Conservation (phyloP, 2,797 vertebrate genomes). For the Brachyrhaphis roseni region DNA sequence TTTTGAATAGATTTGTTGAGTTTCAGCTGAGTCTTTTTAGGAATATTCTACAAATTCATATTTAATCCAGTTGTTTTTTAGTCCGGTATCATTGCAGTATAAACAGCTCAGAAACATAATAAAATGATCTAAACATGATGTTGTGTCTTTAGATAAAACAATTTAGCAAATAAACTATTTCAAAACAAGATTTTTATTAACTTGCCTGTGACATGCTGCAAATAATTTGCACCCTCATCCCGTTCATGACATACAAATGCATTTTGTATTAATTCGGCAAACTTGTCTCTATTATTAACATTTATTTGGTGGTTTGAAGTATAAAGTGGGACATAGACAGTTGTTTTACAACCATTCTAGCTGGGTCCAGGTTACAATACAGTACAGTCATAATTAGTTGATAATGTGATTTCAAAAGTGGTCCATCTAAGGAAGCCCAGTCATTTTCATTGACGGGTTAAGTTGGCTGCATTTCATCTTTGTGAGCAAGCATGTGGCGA, state of each 20-base stretch:
- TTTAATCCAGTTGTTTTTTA: background rate
- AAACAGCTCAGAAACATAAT: background rate
- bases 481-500: background rate
- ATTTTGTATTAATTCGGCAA: background rate
- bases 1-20: slow-evolving; percentile 13
- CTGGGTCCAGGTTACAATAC: background rate
- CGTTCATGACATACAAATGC: background rate
- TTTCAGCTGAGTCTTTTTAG: background rate
- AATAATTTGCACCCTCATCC: background rate
- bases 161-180: background rate
- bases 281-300: background rate
- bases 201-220: background rate
- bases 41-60: background rate
- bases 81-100: background rate
- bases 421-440: background rate
- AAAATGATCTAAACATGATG: background rate
- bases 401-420: background rate
- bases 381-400: background rate
- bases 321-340: background rate
- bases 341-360: background rate
- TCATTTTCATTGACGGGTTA: background rate
- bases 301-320: background rate
- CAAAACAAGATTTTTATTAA: background rate
- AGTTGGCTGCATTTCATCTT: background rate
- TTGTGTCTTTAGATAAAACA: background rate